Evolutionary conservation across 2,888 invertebrate genomes (phyloP).

Genomic region (Macaria notata): DNA sequence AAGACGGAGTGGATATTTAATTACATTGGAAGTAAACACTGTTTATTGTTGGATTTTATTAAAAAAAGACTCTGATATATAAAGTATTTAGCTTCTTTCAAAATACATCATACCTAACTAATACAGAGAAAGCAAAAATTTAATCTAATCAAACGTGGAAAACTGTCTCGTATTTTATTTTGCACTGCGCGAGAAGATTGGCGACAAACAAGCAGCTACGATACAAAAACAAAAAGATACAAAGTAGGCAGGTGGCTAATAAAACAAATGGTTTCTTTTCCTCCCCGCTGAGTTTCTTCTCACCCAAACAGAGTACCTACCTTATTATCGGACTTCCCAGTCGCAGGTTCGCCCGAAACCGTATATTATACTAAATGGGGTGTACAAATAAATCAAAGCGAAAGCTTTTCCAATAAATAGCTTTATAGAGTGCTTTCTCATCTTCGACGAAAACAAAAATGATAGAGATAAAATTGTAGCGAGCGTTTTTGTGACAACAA

Average conservation of each 20-base stretch:
- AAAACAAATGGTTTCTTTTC: slow-evolving; percentile 25
- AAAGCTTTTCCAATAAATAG: slow-evolving; percentile 21
- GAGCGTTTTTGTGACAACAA: slow-evolving; percentile 22
- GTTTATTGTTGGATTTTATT: too few relatives aligned
- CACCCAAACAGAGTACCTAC: slow-evolving; percentile 26
- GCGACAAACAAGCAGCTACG: too few relatives aligned
- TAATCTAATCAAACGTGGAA: too few relatives aligned
- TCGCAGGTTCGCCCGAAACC: slow-evolving; percentile 11
- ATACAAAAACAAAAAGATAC: background rate
- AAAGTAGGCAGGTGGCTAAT: slow-evolving; percentile 9
- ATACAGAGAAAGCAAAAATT: too few relatives aligned
- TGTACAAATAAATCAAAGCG: slow-evolving; percentile 21
- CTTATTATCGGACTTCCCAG: slow-evolving; percentile 21
- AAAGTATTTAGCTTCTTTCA: too few relatives aligned
- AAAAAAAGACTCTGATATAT: too few relatives aligned
- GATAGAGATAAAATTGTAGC: slow-evolving; percentile 17
- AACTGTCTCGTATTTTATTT: too few relatives aligned
- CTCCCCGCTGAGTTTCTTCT: slow-evolving; percentile 25
- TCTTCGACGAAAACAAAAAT: slow-evolving; percentile 6
- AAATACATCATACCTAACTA: too few relatives aligned
- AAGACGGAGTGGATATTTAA: too few relatives aligned
- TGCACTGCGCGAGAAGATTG: too few relatives aligned
- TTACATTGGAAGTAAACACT: too few relatives aligned
- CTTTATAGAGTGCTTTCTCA: slow-evolving; percentile 14
- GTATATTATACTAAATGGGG: slow-evolving; percentile 19